A percentile compares a stretch with the other conserved stretches of the same genome.
Conservation (phyloP, 2,113 vertebrate species). For the Genyomyrus donnyi region DNA sequence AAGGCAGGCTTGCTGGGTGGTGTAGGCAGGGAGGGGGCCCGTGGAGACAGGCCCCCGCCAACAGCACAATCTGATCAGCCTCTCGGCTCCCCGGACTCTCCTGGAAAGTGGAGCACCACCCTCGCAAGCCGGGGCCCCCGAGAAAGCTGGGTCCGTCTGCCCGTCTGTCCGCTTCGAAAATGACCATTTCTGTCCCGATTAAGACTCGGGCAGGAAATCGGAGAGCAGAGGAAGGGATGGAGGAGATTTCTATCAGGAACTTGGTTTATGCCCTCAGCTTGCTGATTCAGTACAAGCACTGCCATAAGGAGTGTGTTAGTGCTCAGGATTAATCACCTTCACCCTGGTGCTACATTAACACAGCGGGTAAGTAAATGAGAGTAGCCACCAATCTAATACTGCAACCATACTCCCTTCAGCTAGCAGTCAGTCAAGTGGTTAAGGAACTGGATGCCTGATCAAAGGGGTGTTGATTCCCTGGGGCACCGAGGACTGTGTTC, state of each 20-base stretch:
- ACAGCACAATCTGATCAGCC: not conserved
- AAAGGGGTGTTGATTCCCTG: not conserved
- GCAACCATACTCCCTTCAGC: not conserved
- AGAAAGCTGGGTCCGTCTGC: not conserved
- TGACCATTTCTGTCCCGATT: not conserved
- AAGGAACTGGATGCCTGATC: not conserved
- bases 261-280: not conserved
- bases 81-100: not conserved
- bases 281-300: not conserved
- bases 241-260: not conserved
- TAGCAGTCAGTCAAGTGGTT: not conserved
- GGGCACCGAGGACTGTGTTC: not conserved
- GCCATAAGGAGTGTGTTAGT: not conserved
- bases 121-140: not conserved
- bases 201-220: not conserved
- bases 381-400: not conserved
- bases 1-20: not conserved
- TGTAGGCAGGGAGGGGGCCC: not conserved
- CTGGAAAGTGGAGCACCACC: slow-evolving; percentile 6
- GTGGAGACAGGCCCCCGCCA: slow-evolving; percentile 5
- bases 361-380: not conserved
- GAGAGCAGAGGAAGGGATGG: not conserved
- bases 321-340: not conserved
- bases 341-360: not conserved
- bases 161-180: not conserved